These are phyloP conservation scores for Montipora sp. DNA, from an alignment of 64 coral and sea anemone genomes.

Conservation along the genomic window DNA sequence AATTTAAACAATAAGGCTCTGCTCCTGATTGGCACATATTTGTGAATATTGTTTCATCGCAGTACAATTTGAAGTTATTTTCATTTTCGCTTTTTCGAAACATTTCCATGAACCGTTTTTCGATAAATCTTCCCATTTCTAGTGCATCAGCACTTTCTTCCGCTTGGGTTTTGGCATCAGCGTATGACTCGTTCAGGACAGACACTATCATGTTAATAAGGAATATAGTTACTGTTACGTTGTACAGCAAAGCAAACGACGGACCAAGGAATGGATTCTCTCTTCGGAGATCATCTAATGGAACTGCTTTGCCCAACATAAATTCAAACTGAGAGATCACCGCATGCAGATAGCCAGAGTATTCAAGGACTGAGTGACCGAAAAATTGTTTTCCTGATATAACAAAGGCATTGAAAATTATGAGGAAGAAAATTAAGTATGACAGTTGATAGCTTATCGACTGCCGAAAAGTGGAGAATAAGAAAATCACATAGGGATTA, in stretches of 20 bases:
- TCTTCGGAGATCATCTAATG: constrained; percentile 31
- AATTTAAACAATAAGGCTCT: constrained; percentile 5
- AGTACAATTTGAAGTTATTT: neutral
- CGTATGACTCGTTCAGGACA: constrained; percentile 85
- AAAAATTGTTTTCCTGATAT: constrained; percentile 43
- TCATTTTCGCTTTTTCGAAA: neutral
- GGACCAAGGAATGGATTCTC: constrained; percentile 70
- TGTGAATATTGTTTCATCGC: neutral
- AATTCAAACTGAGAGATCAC: constrained; percentile 67
- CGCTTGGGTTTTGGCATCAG: constrained; percentile 59
- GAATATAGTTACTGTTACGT: constrained; percentile 47
- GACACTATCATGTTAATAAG: constrained; percentile 84
- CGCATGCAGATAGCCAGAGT: constrained; percentile 19
- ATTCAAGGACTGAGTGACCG: constrained; percentile 54
- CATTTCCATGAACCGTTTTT: constrained; percentile 56
- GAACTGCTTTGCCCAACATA: constrained; percentile 72
- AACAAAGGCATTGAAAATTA: constrained; percentile 58
- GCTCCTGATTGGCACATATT: constrained; percentile 7
- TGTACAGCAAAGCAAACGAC: constrained; percentile 61
- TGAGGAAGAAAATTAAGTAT: constrained; percentile 50
- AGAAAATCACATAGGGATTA: constrained; percentile 70
- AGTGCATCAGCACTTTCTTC: constrained; percentile 68
- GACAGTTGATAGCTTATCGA: constrained; percentile 52
- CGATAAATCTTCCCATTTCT: constrained; percentile 86
- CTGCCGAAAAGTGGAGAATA: constrained; percentile 69